These are phyloP conservation scores for Lucilia cuprina DNA, from an alignment of 1,140 invertebrate genomes.

Conservation along the genomic window DNA sequence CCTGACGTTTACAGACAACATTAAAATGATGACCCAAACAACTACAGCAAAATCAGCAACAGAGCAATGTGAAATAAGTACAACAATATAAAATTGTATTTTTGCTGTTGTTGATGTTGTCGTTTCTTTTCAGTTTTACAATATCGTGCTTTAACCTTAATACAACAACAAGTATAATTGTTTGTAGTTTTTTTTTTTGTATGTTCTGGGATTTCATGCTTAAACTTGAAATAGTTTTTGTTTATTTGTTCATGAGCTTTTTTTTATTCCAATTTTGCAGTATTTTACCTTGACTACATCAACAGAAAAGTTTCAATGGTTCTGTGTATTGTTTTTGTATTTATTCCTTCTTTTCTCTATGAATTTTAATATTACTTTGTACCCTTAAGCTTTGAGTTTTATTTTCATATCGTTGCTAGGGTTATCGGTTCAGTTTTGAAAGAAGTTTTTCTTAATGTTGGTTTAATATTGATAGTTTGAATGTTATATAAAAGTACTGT, in stretches of 20 bases:
- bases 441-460: no score
- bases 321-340: neutral
- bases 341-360: neutral
- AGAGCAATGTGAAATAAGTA: neutral
- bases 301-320: neutral
- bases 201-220: neutral
- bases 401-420: neutral
- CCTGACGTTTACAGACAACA: neutral
- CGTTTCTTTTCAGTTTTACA: neutral
- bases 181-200: neutral
- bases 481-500: no score
- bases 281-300: conserved; percentile 6
- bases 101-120: neutral
- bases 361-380: neutral
- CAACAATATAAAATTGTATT: neutral
- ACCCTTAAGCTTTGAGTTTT: conserved; percentile 9
- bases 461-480: no score
- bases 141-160: neutral
- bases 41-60: neutral
- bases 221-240: conserved; percentile 20
- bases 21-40: conserved; percentile 27
- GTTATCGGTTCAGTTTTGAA: no score
- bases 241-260: no score
- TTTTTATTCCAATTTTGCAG: no score
- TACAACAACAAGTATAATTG: neutral